Evolutionary conservation across 2,888 invertebrate species (phyloP).

Genomic region (Seira ritae): DNA sequence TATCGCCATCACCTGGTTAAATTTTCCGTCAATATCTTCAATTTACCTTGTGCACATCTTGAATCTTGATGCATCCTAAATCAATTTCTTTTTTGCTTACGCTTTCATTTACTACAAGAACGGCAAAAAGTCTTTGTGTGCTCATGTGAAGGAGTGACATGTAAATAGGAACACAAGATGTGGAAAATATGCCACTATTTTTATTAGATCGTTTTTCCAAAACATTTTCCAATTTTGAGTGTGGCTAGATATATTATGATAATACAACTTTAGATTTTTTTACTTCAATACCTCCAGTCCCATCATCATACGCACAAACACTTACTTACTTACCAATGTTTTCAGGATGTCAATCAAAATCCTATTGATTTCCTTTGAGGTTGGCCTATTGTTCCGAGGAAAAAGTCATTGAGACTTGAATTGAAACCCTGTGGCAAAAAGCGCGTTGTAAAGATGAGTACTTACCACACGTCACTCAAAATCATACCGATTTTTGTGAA

Average conservation of each 20-base stretch:
- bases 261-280: neutral
- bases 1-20: too few species aligned
- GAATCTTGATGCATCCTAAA: too few species aligned
- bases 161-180: too few species aligned
- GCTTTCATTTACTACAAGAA: too few species aligned
- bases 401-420: slow-evolving; percentile 58
- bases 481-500: slow-evolving; percentile 38
- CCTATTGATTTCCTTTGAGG: slow-evolving; percentile 56
- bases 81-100: too few species aligned
- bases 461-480: slow-evolving; percentile 50
- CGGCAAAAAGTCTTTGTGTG: too few species aligned
- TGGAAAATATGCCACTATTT: neutral
- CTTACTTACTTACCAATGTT: slow-evolving; percentile 30
- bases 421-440: neutral
- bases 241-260: neutral
- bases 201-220: neutral
- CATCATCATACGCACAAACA: neutral
- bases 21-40: too few species aligned
- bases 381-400: slow-evolving; percentile 23
- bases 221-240: neutral
- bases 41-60: too few species aligned
- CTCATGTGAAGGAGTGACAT: too few species aligned
- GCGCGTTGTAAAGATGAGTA: slow-evolving; percentile 35
- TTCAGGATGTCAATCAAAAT: slow-evolving; percentile 52
- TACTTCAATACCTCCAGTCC: neutral